phyloP scores from a whole-genome alignment of 2,113 vertebrate genomes.

The Charadrius vociferus region DNA sequence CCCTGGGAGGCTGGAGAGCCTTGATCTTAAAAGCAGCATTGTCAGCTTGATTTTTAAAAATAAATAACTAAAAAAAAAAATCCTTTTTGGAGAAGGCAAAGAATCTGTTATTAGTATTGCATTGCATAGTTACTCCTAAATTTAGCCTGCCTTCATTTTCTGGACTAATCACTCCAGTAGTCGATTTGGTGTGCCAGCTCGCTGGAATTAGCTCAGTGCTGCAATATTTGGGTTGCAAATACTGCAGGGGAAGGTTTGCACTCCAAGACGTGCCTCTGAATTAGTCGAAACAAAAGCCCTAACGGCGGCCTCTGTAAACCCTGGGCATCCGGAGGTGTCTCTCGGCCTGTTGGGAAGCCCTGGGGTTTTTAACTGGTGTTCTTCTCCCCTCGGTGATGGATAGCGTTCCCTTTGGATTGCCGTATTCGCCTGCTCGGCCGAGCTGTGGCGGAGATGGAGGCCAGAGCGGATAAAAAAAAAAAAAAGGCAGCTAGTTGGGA shows the following conservation, averaged over 20 bases:
- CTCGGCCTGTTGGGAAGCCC: neutral
- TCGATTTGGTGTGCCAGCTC: neutral
- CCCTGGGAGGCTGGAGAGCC: neutral
- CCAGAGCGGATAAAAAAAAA: neutral
- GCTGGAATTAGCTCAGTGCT: constrained; percentile 45
- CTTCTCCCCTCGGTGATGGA: neutral
- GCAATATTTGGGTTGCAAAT: constrained; percentile 63
- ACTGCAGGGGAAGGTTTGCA: constrained; percentile 43
- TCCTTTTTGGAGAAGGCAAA: neutral
- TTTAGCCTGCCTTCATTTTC: constrained; percentile 25
- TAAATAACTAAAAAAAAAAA: too few relatives aligned
- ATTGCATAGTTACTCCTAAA: neutral
- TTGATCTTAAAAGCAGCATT: neutral
- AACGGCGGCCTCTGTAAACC: neutral
- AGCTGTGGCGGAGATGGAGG: constrained; percentile 3
- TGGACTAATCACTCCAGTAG: neutral
- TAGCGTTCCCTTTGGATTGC: neutral
- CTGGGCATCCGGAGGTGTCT: neutral
- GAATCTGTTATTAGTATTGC: neutral
- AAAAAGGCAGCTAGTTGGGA: neutral
- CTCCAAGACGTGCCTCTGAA: neutral
- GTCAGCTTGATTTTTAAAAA: neutral
- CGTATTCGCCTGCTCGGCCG: neutral
- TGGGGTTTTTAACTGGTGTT: neutral
- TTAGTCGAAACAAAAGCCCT: neutral